Evolutionary conservation across 2,888 invertebrate genomes (phyloP), one percentile per base, ranked within the genome.

Genomic region (Tuta absoluta): DNA sequence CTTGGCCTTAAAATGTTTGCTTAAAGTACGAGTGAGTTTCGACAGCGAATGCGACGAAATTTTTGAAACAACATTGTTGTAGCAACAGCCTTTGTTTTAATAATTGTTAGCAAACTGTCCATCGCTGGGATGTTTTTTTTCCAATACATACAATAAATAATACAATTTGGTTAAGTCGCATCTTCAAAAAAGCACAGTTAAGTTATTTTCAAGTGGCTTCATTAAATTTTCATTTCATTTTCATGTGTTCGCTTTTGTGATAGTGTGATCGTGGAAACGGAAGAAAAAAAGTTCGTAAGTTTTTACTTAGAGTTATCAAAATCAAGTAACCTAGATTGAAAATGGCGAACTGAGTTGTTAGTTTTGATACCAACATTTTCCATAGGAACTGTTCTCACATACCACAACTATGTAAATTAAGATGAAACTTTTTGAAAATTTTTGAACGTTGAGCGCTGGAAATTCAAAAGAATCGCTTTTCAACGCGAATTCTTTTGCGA

Each of bases 401-500:
- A 62, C 51, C 45, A 11, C 62, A 61, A 63, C 66, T 66, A 66
- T 64, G 64, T 62, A 64, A 64, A 64, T 57, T 66, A 62, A 59
- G 53, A 41, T 28, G 38, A 69, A 73, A 76, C 71, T 70, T 69
- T 70, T 65, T 67, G 70, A 73, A 77, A 77, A 75, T 75, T 41
- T 75, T 75, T 72, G 74, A 71, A 68, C 71, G 71, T 68, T 66
- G 62, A 67, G 65, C 57, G 70, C 71, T 73, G 75, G 76, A 75
- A 77, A 75, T 73, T 73, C 71, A 69, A 69, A 73, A 74, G 78
- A 80, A 79, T 79, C 75, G 74, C 75, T 78, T 75, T 75, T 68
- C 65, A 75, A 78, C 75, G 71, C 69, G 72, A 77, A 79, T 77
- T 79, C 81, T 79, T 81, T 79, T 69, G 71, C 73, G 74, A 79